Evolutionary conservation across 2,888 invertebrate genomes (phyloP).

Genomic region (Ormyrus rosae): DNA sequence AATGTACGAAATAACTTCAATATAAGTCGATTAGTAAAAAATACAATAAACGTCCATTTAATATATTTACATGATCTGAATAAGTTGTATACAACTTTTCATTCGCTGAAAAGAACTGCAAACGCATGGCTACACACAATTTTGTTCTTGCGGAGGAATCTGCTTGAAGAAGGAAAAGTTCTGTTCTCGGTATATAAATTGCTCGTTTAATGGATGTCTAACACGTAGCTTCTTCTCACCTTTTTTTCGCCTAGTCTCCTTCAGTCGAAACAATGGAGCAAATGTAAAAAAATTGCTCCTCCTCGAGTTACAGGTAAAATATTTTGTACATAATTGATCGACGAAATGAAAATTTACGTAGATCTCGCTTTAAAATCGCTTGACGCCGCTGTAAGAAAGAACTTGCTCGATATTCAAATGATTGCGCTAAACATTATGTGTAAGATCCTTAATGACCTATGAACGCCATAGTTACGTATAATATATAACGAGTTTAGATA

Average conservation of each 20-base stretch:
- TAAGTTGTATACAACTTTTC: constrained; percentile 32
- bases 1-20: too few species aligned
- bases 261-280: constrained; percentile 29
- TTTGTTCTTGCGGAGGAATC: constrained; percentile 23
- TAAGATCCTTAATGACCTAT: too few species aligned
- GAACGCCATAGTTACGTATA: too few species aligned
- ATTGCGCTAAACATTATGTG: too few species aligned
- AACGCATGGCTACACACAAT: constrained; percentile 4
- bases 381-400: too few species aligned
- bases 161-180: constrained; percentile 14
- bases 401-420: too few species aligned
- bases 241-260: neutral
- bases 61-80: constrained; percentile 47
- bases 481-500: too few species aligned
- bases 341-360: too few species aligned
- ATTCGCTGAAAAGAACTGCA: neutral
- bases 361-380: too few species aligned
- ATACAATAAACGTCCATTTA: constrained; percentile 48
- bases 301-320: neutral
- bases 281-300: constrained; percentile 25
- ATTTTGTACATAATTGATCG: neutral
- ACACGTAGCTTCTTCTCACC: constrained; percentile 28
- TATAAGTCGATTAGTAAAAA: constrained; percentile 37
- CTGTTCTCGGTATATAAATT: constrained; percentile 35
- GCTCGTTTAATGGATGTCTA: constrained; percentile 20